phyloP scores from a whole-genome alignment of 2,888 invertebrate genomes.

The Corythucha ciliata region DNA sequence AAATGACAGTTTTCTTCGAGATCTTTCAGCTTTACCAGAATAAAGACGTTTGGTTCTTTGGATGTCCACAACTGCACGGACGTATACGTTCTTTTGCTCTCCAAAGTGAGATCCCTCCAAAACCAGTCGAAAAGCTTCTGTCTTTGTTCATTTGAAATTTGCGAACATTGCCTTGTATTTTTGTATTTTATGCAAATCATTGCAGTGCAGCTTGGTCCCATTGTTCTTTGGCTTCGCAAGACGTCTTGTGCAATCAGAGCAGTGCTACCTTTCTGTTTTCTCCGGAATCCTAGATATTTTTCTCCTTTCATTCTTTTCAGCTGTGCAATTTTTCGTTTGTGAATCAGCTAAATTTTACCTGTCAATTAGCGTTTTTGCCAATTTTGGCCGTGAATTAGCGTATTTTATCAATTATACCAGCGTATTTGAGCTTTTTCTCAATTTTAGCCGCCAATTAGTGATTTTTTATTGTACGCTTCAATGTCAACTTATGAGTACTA shows the following conservation, averaged over 20 bases:
- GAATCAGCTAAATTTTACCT: too few relatives aligned
- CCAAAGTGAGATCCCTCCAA: slow-evolving; percentile 1
- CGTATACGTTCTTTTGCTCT: slow-evolving; percentile 9
- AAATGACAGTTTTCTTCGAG: background rate
- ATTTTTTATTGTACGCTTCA: too few relatives aligned
- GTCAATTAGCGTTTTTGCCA: too few relatives aligned
- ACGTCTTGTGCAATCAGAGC: background rate
- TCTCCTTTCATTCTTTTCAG: slow-evolving; percentile 6
- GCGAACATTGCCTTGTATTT: background rate
- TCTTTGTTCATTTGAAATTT: background rate
- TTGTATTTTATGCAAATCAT: background rate
- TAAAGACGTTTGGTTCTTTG: too few relatives aligned
- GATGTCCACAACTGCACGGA: too few relatives aligned
- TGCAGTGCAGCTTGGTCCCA: background rate
- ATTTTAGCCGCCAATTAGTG: too few relatives aligned
- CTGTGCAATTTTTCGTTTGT: slow-evolving; percentile 8
- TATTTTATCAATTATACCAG: too few relatives aligned
- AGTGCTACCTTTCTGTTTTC: slow-evolving; percentile 3
- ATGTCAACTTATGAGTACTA: too few relatives aligned
- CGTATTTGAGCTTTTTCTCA: too few relatives aligned
- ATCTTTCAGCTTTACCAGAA: slow-evolving; percentile 1
- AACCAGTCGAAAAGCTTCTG: background rate
- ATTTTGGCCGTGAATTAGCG: too few relatives aligned
- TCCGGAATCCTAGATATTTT: slow-evolving; percentile 4
- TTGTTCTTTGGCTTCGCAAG: background rate